Evolutionary conservation across 2,888 invertebrate genomes (phyloP), one percentile per base, ranked within the genome.

Genomic region (Drosophila neonasuta): DNA sequence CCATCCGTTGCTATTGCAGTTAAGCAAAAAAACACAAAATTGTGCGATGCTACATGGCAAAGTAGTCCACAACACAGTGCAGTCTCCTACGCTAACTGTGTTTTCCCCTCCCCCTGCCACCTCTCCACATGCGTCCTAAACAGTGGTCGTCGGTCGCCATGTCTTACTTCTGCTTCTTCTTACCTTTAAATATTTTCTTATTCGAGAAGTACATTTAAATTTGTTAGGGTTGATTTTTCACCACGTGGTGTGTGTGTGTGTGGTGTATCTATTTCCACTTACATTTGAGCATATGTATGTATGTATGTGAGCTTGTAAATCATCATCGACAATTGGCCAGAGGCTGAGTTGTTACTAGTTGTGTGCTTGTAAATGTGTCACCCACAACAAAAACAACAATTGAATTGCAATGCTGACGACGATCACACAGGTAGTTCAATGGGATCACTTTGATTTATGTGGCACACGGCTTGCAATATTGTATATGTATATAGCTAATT

Each of bases 151-250:
- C 15, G 29, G 20, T 52, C 49, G 52, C 50, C 57, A 48, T 41
- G 41, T n/a, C 29, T 46, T 34, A 24, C 39, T 60, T 24, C 24
- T 6, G 24, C 59, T 64, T 72, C 63, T 58, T 68, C 78, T 74
- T 74, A n/a, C 15, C 36, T 36, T 49, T 39, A 36, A 52, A 46
- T 45, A 58, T 52, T 66, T 66, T 60, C 39, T 55, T 44, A 42
- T 49, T 9, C 3, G 32, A 9, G 15, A 13, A 65, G 49, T 49
- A 59, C 49, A 66, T 74, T 82, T 65, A 63, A 70, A 80, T 76
- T 74, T 83, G 77, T 83, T 84, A 79, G 88, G 85, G 82, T 85
- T 86, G 88, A 74, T 80, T 84, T 84, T 86, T 80, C 71, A 86
- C 85, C 82, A 88, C 82, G 82, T 88, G 88, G 84, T 86, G 36